Evolutionary conservation across 2,888 invertebrate species (phyloP), one percentile per base, ranked within the genome.

Genomic region (Parapristionchus giblindavisi): DNA sequence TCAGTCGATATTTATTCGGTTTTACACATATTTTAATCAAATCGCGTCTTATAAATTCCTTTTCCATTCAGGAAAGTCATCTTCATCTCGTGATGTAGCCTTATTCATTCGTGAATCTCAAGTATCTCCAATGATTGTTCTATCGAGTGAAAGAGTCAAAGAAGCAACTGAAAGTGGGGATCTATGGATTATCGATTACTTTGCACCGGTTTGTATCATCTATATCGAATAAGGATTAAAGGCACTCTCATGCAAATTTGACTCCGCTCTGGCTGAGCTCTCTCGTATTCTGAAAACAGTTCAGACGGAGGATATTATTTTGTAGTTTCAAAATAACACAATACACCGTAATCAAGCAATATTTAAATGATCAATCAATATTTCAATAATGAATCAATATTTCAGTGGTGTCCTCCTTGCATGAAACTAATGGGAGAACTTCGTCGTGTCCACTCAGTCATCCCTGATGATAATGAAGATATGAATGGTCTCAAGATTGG

Each of bases 351-450:
- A n/a, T n/a, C n/a, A n/a, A n/a, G n/a, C n/a, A n/a, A n/a, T n/a
- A n/a, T n/a, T n/a, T n/a, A n/a, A 76, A 17, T 5, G 27, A 32
- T 73, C 24, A 29, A 21, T 21, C 76, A 27, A 3, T 14, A 75
- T 43, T 65, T 38, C 11, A 29, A 21, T 63, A 27, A n/a, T 27
- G 3, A 8, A 34, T 32, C 38, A 2, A 52, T 27, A 24, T 48
- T 88, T 34, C 84, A 90, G 83, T 93, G 93, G 92, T 93, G 93
- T 88, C 93, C 93, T 5, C 93, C 93, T 0, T 93, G 93, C 85
- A 91, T 92, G 89, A 90, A 91, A 76, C 89, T 93, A 79, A 89
- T 93, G 76, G 92, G 92, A 21, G 92, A 93, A 89, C 89, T 92
- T 77, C 90, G 93, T 14, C 91, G 91, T 87, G 91, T 92, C 24